phyloP scores from a whole-genome alignment of 2,888 invertebrate genomes.

The Drosophila demipolita region DNA sequence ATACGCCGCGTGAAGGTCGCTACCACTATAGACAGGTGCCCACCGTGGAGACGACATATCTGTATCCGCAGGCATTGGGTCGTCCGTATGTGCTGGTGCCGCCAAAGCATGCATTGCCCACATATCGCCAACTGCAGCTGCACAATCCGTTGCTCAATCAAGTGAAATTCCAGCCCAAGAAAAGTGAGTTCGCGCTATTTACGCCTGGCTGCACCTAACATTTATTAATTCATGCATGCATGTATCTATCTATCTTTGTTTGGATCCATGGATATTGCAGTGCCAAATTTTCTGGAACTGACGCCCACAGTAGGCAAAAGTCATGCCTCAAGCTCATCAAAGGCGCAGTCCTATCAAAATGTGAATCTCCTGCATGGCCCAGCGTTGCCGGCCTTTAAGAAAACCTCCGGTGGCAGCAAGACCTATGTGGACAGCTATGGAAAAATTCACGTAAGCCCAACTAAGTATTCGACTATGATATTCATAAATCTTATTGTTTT shows the following conservation, averaged over 20 bases:
- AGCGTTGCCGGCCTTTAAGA: conserved; percentile 59
- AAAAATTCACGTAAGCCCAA: conserved; percentile 72
- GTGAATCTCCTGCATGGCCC: conserved; percentile 77
- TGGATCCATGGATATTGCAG: conserved; percentile 43
- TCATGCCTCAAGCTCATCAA: conserved; percentile 59
- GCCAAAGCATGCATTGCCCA: conserved; percentile 75
- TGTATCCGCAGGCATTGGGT: conserved; percentile 85
- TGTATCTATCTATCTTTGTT: neutral
- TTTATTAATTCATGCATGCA: conserved; percentile 3
- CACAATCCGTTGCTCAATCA: conserved; percentile 83
- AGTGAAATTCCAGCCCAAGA: conserved; percentile 81
- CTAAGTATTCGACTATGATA: conserved; percentile 23
- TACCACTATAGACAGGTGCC: conserved; percentile 84
- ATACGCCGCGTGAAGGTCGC: conserved; percentile 86
- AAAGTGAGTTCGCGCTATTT: conserved; percentile 67
- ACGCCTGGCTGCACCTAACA: conserved; percentile 30
- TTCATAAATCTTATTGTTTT: conserved; percentile 9
- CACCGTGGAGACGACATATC: conserved; percentile 87
- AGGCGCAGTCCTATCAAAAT: conserved; percentile 81
- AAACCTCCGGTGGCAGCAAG: conserved; percentile 61
- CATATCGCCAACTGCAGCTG: conserved; percentile 79
- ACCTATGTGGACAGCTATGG: conserved; percentile 77
- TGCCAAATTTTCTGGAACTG: conserved; percentile 72
- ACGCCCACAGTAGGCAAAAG: conserved; percentile 65
- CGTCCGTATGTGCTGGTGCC: conserved; percentile 65